Conservation (phyloP, 2,888 invertebrate genomes). For the Helobdella robusta region DNA sequence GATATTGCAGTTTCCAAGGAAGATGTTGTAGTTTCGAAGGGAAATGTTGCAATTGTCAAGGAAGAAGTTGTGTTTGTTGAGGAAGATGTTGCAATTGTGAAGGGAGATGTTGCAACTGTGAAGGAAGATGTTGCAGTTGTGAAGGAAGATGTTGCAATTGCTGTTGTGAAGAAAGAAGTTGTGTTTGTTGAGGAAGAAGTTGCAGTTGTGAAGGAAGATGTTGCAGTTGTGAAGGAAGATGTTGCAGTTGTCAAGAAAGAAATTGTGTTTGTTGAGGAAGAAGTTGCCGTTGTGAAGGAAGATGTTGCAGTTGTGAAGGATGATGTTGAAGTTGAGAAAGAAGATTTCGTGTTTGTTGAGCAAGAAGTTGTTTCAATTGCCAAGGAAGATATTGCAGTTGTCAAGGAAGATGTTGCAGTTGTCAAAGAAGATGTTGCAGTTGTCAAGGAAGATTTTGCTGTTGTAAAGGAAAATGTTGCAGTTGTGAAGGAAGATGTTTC, state of each 20-base stretch:
- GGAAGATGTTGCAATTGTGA: neutral
- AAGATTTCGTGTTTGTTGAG: neutral
- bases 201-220: neutral
- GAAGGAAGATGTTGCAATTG: neutral
- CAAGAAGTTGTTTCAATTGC: no score
- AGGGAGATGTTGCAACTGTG: neutral
- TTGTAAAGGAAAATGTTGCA: neutral
- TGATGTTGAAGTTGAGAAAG: conserved; percentile 1
- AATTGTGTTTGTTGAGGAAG: neutral
- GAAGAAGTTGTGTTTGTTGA: neutral
- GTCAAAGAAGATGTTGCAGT: neutral
- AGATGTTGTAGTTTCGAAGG: neutral
- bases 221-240: neutral
- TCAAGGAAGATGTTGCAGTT: neutral
- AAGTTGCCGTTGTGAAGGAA: neutral
- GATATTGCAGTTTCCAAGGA: neutral
- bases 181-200: neutral
- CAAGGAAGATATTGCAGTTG: neutral
- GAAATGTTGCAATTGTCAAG: neutral
- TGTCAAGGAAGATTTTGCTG: neutral
- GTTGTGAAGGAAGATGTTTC: neutral
- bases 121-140: neutral
- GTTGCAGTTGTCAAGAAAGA: neutral
- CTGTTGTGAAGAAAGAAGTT: neutral
- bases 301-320: neutral